phyloP scores from a whole-genome alignment of 2,797 vertebrate species.

The Sphaeramia orbicularis region DNA sequence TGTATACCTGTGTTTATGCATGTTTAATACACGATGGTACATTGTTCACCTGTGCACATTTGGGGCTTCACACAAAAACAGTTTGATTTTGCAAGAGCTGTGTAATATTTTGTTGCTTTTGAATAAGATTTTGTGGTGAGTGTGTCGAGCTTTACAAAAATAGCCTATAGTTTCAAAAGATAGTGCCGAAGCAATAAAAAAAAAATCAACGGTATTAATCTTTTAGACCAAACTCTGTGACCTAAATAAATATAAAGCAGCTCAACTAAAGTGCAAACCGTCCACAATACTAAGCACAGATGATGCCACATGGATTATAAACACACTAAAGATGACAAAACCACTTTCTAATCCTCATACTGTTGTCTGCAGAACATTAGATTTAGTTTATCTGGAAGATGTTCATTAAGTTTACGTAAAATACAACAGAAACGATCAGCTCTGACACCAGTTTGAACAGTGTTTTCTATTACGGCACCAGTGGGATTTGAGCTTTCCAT shows the following conservation, averaged over 20 bases:
- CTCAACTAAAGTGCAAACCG: constrained; percentile 7
- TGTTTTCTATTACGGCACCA: constrained; percentile 17
- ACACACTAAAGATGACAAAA: constrained; percentile 36
- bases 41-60: too few species aligned
- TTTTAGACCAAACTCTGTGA: constrained; percentile 4
- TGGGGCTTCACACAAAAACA: too few species aligned
- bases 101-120: too few species aligned
- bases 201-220: background rate
- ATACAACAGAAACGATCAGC: constrained; percentile 20
- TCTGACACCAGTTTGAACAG: constrained; percentile 26
- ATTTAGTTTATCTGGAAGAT: constrained; percentile 18
- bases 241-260: constrained; percentile 11
- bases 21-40: too few species aligned
- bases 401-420: constrained; percentile 46
- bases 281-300: background rate
- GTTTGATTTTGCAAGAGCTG: too few species aligned
- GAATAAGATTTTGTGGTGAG: too few species aligned
- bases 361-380: background rate
- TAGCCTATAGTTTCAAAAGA: too few species aligned
- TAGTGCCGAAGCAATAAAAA: too few species aligned
- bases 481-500: constrained; percentile 20
- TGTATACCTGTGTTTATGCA: too few species aligned
- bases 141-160: too few species aligned
- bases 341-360: background rate
- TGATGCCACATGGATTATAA: constrained; percentile 5